Conservation (phyloP, 64 coral and sea anemone genomes). For the Montipora efflorescens region DNA sequence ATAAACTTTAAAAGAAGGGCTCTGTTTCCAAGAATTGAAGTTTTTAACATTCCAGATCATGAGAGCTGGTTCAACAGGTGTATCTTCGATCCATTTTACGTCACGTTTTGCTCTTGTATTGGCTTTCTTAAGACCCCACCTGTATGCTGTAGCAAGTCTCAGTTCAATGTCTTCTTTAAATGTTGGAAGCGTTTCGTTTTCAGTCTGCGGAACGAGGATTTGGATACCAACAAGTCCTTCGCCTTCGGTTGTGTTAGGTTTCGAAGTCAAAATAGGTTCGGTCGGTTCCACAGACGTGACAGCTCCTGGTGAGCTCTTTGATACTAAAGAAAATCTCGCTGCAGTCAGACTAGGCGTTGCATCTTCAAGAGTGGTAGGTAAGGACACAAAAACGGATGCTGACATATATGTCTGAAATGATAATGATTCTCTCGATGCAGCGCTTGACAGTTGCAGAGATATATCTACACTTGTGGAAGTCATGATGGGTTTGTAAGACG, state of each 20-base stretch:
- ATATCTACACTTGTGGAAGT: background rate
- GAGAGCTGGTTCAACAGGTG: background rate
- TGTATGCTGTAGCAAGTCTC: constrained; percentile 13
- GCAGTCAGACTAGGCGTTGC: background rate
- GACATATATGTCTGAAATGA: background rate
- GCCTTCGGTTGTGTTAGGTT: constrained; percentile 11
- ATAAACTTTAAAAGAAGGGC: background rate
- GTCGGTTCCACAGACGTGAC: background rate
- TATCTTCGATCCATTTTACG: background rate
- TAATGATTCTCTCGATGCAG: background rate
- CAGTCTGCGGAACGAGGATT: constrained; percentile 14
- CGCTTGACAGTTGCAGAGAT: background rate
- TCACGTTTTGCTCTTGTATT: constrained; percentile 10
- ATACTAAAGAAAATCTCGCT: background rate
- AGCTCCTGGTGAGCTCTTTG: background rate
- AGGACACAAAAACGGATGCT: background rate
- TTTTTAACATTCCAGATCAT: background rate
- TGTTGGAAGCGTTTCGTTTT: background rate
- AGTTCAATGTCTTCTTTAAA: background rate
- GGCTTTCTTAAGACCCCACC: constrained; percentile 23
- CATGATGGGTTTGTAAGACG: background rate
- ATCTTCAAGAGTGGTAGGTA: background rate
- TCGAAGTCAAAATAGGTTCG: background rate
- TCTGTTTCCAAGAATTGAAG: background rate
- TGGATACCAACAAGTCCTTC: constrained; percentile 46